Base-by-base conservation (phyloP, 2,797 vertebrate genomes). In the Sebastolobus altivelis region DNA sequence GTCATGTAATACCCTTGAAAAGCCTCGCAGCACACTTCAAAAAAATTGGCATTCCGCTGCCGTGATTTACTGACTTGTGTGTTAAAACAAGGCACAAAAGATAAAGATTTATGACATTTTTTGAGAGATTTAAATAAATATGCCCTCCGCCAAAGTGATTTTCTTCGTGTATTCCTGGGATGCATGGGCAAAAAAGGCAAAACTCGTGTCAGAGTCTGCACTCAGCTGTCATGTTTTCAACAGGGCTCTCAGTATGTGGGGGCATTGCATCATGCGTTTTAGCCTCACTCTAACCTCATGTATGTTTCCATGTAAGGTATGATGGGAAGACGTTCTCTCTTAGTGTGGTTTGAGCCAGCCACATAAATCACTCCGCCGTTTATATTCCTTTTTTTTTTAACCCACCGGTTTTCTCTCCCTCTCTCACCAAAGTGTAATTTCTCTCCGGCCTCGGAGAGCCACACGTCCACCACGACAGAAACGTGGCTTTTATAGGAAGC, bases 1-100 rank as follows among this genome's bases (percentile, higher is more conserved):
- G 92, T 95, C 94, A 95, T 91, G 90, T 94, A 95, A 94, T 95
- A 94, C 93, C 93, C 93, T 94, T 94, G 94, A 94, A 95, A 92
- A 93, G 84, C 81, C 82, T 86, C 22, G 62, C 84, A 80, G 79
- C 84, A 80, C 81, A 78, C 86, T 82, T 87, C 29, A 88, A 77
- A 86, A 86, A 89, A 87, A 87, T 40, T 85, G 90, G 87, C 93
- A 93, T 92, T 92, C 88, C 74, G 49, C 81, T 18, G 6, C 54
- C 12, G 40, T 92, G 92, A 94, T 93, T 93, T 94, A 93, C 90
- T 56, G 80, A 84, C 82, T 82, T 62, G 85, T 89, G 83, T 80
- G 85, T 89, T 89, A 87, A 94, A 93, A 90, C 83, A 83, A 91
- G 87, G 86, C 84, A 83, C 52, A 76, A 77, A 58, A 81, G 84